Conservation (phyloP, 2,888 invertebrate genomes). For the Shargacucullia verbasci region DNA sequence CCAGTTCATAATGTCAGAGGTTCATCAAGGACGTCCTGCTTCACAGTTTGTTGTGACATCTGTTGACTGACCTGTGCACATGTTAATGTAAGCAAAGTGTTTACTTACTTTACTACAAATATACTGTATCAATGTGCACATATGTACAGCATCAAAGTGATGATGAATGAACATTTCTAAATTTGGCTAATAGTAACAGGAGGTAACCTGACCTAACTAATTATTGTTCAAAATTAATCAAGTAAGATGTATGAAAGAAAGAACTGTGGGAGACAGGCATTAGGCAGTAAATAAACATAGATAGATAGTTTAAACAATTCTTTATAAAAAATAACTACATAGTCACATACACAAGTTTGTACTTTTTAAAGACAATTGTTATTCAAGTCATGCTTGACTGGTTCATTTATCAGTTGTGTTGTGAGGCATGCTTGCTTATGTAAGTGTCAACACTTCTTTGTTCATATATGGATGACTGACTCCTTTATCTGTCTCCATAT, state of each 20-base stretch:
- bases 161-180: too few species aligned
- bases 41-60: slow-evolving; percentile 48
- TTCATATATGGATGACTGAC: slow-evolving; percentile 24
- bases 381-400: slow-evolving; percentile 38
- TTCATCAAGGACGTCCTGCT: slow-evolving; percentile 56
- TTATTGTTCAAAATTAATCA: too few species aligned
- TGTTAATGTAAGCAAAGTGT: slow-evolving; percentile 27
- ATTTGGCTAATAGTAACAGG: too few species aligned
- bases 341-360: too few species aligned
- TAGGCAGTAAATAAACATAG: too few species aligned
- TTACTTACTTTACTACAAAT: slow-evolving; percentile 8
- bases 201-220: too few species aligned
- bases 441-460: slow-evolving; percentile 25
- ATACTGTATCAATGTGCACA: background rate
- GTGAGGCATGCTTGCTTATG: slow-evolving; percentile 18
- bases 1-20: slow-evolving; percentile 49
- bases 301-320: too few species aligned
- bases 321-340: slow-evolving; percentile 6
- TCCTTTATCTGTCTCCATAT: slow-evolving; percentile 13
- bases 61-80: slow-evolving; percentile 16
- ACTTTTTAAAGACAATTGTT: too few species aligned
- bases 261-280: too few species aligned
- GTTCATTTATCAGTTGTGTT: slow-evolving; percentile 39
- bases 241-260: too few species aligned
- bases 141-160: too few species aligned